A percentile compares a stretch with the other conserved stretches of the same genome.
These are phyloP conservation scores for Gerris lacustris DNA, from an alignment of 2,888 invertebrate species.

Conservation along the genomic window DNA sequence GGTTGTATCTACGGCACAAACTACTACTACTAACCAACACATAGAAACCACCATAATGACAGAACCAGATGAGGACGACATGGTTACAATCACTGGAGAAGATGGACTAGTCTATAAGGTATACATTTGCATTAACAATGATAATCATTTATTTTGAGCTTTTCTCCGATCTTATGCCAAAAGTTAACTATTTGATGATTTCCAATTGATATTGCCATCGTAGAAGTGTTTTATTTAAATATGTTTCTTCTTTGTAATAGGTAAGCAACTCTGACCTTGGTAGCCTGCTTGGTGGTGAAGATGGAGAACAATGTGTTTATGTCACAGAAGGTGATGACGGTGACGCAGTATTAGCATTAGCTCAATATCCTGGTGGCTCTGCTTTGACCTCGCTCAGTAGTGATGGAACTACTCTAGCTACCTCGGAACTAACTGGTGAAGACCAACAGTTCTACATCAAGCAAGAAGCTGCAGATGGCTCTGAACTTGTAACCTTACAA, in stretches of 20 bases:
- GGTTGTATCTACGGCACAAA: neutral
- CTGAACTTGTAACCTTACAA: neutral
- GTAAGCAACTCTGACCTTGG: conserved; percentile 70
- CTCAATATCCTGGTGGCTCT: conserved; percentile 35
- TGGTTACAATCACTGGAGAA: conserved; percentile 68
- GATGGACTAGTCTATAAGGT: conserved; percentile 70
- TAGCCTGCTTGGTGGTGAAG: conserved; percentile 58
- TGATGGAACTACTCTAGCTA: neutral
- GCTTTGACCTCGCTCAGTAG: neutral
- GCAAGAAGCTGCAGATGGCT: neutral
- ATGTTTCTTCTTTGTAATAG: conserved; percentile 32
- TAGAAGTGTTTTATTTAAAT: neutral
- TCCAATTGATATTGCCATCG: neutral
- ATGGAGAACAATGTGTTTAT: conserved; percentile 58
- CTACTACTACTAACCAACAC: neutral
- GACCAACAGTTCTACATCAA: neutral
- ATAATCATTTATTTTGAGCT: too few species aligned
- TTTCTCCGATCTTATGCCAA: too few species aligned
- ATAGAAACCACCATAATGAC: neutral
- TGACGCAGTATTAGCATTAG: conserved; percentile 31
- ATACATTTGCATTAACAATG: conserved; percentile 8
- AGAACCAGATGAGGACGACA: conserved; percentile 38
- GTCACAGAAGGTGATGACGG: conserved; percentile 50
- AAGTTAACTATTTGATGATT: neutral
- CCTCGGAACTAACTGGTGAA: neutral